phyloP scores from a whole-genome alignment of 2,113 vertebrate species.

The Protomyctophum bolini region DNA sequence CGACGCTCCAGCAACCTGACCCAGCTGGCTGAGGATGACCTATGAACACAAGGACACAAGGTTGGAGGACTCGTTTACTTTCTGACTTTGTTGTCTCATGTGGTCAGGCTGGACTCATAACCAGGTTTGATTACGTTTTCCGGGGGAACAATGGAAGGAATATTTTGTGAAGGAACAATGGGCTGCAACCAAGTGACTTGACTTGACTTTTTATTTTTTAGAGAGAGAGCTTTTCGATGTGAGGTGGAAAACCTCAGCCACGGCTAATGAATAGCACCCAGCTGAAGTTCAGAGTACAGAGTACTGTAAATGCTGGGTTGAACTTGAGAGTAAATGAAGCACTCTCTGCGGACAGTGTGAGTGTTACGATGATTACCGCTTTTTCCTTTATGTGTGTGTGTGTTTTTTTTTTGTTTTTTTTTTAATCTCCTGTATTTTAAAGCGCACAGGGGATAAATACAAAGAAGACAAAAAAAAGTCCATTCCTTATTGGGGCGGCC shows the following conservation, averaged over 20 bases:
- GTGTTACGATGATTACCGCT: slow-evolving; percentile 41
- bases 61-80: slow-evolving; percentile 22
- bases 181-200: slow-evolving; percentile 31
- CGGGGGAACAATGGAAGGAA: slow-evolving; percentile 31
- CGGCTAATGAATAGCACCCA: slow-evolving; percentile 33
- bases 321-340: not conserved
- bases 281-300: slow-evolving; percentile 33
- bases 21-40: slow-evolving; percentile 88
- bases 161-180: slow-evolving; percentile 37
- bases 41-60: slow-evolving; percentile 76
- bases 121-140: slow-evolving; percentile 28
- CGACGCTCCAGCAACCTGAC: slow-evolving; percentile 80
- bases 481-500: slow-evolving; percentile 78
- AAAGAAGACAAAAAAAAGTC: slow-evolving; percentile 49
- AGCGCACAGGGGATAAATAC: slow-evolving; percentile 42
- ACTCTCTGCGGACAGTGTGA: slow-evolving; percentile 17
- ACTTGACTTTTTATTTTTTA: slow-evolving; percentile 22
- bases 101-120: slow-evolving; percentile 29
- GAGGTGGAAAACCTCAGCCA: slow-evolving; percentile 26
- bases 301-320: no score
- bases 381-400: slow-evolving; percentile 60
- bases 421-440: slow-evolving; percentile 46
- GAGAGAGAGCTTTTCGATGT: slow-evolving; percentile 28
- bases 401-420: not conserved
- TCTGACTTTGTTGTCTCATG: slow-evolving; percentile 19